Evolutionary conservation across 2,888 invertebrate genomes (phyloP), one percentile per base, ranked within the genome.

Genomic region (Sinhomidia bicolor): DNA sequence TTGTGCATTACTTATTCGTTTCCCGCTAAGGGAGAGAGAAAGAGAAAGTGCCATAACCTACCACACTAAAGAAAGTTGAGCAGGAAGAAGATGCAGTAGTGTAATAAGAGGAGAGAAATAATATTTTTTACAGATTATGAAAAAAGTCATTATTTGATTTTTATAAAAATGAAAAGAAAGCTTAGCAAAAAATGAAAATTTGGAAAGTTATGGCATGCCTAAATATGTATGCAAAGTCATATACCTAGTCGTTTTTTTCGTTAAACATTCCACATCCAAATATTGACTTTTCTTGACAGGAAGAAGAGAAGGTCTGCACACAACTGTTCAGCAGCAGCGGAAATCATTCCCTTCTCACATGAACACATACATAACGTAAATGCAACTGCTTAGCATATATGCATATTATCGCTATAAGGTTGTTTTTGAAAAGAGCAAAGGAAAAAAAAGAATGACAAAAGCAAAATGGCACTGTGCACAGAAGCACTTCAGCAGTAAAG

Each of bases 41-140:
- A n/a, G n/a, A n/a, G n/a, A n/a, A n/a, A 54, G 14, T 7, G 51
- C 47, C 74, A 74, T 74, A 74, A 74, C 74, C 74, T 74, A 74
- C 44, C 74, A 47, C 74, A 74, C 74, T n/a, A 23, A 10, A 17
- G 23, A 20, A 71, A n/a, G 26, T 74, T 74, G 20, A 17, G 23
- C 23, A 74, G 44, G 71, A 36, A 47, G 26, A 12, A 23, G 47
- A 71, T 20, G 62, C 26, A 65, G 14, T 65, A 65, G 32, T 14
- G n/a, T n/a, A n/a, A n/a, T n/a, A 65, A 9, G 26, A 65, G 41
- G 41, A n/a, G 47, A 47, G 14, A 9, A 62, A 62, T 62, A 0
- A 23, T 60, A 12, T 23, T n/a, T n/a, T n/a, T n/a, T n/a, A n/a
- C n/a, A 12, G 62, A 62, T 62, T 26, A 14, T 14, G 5, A 47